Conservation (phyloP, 2,888 invertebrate species). For the Acanthosepion pharaonis region DNA sequence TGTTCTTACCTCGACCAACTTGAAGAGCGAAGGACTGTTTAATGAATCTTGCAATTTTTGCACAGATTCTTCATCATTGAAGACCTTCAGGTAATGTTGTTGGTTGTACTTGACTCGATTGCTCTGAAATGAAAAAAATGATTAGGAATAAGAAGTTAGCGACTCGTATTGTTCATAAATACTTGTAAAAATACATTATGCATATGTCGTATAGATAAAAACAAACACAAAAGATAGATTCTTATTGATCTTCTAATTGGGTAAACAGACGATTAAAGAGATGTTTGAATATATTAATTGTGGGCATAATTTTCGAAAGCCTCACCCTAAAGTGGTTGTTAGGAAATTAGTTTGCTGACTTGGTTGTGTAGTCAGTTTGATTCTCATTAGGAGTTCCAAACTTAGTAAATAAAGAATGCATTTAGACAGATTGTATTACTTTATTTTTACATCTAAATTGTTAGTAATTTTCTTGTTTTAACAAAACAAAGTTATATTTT, state of each 20-base stretch:
- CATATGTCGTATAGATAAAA: too few relatives aligned
- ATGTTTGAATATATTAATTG: too few relatives aligned
- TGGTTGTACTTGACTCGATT: slow-evolving; percentile 94
- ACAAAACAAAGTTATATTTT: too few relatives aligned
- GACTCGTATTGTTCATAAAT: not conserved
- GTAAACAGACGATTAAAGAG: too few relatives aligned
- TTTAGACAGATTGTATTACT: too few relatives aligned
- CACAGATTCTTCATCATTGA: slow-evolving; percentile 80
- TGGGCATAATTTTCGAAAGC: not conserved
- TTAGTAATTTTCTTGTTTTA: too few relatives aligned
- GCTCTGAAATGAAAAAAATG: slow-evolving; percentile 78
- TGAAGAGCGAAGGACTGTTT: slow-evolving; percentile 87
- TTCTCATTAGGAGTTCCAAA: too few relatives aligned
- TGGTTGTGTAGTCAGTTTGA: not conserved
- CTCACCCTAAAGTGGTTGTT: not conserved
- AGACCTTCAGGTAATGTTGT: slow-evolving; percentile 87
- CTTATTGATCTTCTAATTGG: too few relatives aligned
- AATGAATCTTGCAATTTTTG: slow-evolving; percentile 82
- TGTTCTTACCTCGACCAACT: slow-evolving; percentile 82
- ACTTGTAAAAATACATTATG: too few relatives aligned
- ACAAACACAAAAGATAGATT: too few relatives aligned
- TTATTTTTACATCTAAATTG: too few relatives aligned
- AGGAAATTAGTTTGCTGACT: not conserved
- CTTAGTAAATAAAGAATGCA: too few relatives aligned
- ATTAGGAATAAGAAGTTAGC: not conserved